Evolutionary conservation across 2,888 invertebrate genomes (phyloP), one percentile per base, ranked within the genome.

Genomic region (Pherbina coryleti): DNA sequence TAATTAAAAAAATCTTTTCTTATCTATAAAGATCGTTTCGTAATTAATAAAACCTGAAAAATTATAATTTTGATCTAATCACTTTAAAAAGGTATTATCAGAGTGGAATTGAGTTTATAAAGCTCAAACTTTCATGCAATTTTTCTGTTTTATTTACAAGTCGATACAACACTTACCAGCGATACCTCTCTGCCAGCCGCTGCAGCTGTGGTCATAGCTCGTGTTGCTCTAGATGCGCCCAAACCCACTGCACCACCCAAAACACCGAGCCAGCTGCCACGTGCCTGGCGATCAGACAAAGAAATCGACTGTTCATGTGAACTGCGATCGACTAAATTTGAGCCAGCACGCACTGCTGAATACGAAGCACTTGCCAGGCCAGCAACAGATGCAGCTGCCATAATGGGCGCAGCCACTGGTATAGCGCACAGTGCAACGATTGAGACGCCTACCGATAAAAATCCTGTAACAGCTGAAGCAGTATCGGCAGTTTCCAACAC

Each of bases 221-320:
- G 79, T n/a, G 86, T 87, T 3, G 88, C 87, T 8, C 84, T 83
- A 5, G 84, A 82, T n/a, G 88, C 86, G 3, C 85, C 85, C 14
- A 88, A 17, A 1, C 85, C 83, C 9, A 84, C 72, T 3, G 82
- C 76, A 17, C 89, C 88, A 3, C 82, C 84, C 0, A 81, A 31
- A 3, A 88, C 78, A 2, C 85, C 84, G 2, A 88, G 2, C 87
- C 88, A 89, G 79, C 82, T 82, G 3, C 77, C 81, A 64, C 89
- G 85, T 0, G 89, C 88, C 71, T 85, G 79, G 3, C 83, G 79
- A 80, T 89, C 81, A 0, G 78, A 75, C 17, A 88, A 25, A 67
- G 77, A 82, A 19, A 88, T 86, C 0, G 87, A 84, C 78, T 89
- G 88, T 67, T 87, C 87, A 67, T 89, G 89, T 11, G 77, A 82